Conservation (phyloP, 2,113 vertebrate genomes). For the Anthoscopus minutus region DNA sequence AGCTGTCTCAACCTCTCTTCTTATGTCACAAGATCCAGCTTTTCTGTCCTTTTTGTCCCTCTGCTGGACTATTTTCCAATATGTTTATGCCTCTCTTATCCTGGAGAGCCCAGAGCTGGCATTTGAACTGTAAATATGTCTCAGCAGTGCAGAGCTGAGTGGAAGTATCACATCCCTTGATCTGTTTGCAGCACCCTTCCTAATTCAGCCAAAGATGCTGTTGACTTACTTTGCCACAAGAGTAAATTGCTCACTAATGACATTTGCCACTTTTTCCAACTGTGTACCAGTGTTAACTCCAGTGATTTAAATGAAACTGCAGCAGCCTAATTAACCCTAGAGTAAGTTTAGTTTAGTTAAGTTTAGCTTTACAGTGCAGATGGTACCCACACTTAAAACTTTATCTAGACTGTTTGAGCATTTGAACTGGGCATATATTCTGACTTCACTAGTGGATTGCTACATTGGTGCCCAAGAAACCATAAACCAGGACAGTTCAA, state of each 20-base stretch:
- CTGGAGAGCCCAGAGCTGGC: not conserved
- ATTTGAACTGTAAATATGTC: not conserved
- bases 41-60: not conserved
- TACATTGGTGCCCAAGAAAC: not conserved
- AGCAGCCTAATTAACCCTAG: not conserved
- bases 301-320: not conserved
- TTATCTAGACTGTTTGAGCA: not conserved
- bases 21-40: not conserved
- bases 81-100: not conserved
- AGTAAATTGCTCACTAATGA: not conserved
- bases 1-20: not conserved
- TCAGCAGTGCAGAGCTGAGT: not conserved
- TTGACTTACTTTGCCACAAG: not conserved
- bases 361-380: not conserved
- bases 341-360: not conserved
- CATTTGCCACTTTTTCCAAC: not conserved
- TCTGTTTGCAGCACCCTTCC: not conserved
- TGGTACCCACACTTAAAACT: not conserved
- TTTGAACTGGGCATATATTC: not conserved
- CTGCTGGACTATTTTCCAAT: not conserved
- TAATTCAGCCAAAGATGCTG: not conserved
- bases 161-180: fast-evolving
- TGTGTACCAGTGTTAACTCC: not conserved
- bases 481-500: not conserved
- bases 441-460: not conserved